Conservation (phyloP, 1,140 invertebrate genomes). For the Drosophila jambulina region DNA sequence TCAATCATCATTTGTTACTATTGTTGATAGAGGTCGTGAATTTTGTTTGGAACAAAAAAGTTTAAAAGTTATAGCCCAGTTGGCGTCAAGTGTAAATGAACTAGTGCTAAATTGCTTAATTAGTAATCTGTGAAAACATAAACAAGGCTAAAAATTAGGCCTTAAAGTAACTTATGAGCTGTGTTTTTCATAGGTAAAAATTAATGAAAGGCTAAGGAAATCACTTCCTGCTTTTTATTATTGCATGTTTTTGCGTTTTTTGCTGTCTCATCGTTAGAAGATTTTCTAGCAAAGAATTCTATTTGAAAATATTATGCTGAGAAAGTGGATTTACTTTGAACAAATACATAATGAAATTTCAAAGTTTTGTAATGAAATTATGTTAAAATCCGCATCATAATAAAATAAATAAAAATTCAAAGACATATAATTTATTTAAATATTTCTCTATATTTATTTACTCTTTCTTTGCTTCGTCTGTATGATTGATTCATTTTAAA, state of each 20-base stretch:
- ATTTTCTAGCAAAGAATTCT: not conserved
- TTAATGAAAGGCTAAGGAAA: conserved; percentile 16
- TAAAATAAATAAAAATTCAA: not conserved
- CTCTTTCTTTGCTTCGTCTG: not conserved
- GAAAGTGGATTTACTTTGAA: not conserved
- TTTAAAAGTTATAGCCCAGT: not conserved
- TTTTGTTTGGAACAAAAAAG: conserved; percentile 13
- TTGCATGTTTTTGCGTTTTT: conserved; percentile 32
- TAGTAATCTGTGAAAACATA: conserved; percentile 2
- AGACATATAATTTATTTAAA: too few relatives aligned
- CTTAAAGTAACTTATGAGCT: not conserved
- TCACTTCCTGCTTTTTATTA: conserved; percentile 62
- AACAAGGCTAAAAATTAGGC: not conserved
- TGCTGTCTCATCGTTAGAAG: not conserved
- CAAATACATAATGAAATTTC: too few relatives aligned
- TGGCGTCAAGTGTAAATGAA: conserved; percentile 9
- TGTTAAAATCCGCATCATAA: not conserved
- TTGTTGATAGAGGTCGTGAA: conserved; percentile 60
- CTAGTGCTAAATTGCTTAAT: conserved; percentile 1
- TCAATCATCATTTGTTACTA: conserved; percentile 20
- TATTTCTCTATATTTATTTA: too few relatives aligned
- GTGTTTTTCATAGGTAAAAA: not conserved
- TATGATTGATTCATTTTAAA: not conserved
- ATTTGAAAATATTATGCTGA: conserved; percentile 1
- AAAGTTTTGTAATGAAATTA: not conserved